Evolutionary conservation across 2,113 vertebrate genomes (phyloP).

Genomic region (Seriola dumerili): DNA sequence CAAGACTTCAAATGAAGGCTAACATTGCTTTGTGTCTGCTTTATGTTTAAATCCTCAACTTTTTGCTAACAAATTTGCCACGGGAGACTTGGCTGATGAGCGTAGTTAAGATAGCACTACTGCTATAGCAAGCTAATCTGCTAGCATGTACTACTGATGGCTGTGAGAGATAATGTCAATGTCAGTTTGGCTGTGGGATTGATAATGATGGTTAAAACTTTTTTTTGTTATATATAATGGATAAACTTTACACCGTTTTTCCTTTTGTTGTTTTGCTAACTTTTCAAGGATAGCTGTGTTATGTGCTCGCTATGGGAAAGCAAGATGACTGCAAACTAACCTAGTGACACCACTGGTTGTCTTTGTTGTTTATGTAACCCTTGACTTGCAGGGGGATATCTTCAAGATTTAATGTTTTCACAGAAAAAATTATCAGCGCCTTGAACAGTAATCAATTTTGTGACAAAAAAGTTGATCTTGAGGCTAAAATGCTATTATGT

Average conservation of each 20-base stretch:
- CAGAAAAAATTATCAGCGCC: background rate
- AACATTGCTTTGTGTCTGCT: background rate
- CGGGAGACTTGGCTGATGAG: too few species aligned
- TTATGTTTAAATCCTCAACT: background rate
- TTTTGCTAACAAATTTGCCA: background rate
- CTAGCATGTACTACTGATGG: too few species aligned
- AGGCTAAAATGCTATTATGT: background rate
- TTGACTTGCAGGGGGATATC: background rate
- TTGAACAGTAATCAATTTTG: background rate
- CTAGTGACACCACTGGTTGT: background rate
- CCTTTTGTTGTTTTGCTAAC: background rate
- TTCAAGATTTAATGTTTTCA: background rate
- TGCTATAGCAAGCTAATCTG: too few species aligned
- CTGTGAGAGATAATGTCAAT: too few species aligned
- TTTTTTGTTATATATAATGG: too few species aligned
- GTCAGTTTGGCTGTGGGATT: too few species aligned
- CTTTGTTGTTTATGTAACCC: background rate
- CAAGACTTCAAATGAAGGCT: background rate
- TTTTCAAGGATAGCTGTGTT: background rate
- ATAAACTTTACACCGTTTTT: background rate
- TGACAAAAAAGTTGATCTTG: background rate
- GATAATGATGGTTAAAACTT: too few species aligned
- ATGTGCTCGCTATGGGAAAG: background rate
- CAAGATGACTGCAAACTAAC: background rate
- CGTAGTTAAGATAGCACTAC: too few species aligned